Conservation (phyloP, 2,797 vertebrate species). For the Alcedo quadribrachys region DNA sequence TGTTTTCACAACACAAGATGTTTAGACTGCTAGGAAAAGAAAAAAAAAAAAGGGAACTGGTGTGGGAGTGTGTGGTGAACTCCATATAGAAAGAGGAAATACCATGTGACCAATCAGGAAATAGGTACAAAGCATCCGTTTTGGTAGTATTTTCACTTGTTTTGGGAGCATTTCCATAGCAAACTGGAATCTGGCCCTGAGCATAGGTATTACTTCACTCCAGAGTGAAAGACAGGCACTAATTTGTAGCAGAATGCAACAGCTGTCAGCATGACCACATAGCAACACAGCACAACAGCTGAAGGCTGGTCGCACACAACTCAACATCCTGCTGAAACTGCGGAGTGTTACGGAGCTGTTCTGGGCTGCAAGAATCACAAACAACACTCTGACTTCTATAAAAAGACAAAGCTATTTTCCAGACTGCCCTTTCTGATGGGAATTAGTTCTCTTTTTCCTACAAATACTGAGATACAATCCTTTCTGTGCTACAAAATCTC, state of each 20-base stretch:
- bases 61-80: constrained; percentile 8
- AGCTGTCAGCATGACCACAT: constrained; percentile 34
- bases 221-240: not conserved
- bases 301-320: not conserved
- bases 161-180: constrained; percentile 66
- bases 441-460: not conserved
- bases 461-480: not conserved
- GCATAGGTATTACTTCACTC: constrained; percentile 34
- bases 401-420: not conserved
- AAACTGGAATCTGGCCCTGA: constrained; percentile 18
- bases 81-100: constrained; percentile 63
- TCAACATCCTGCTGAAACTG: not conserved
- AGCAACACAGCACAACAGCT: constrained; percentile 38
- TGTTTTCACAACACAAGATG: not conserved
- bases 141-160: constrained; percentile 61
- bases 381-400: not conserved
- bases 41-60: not conserved
- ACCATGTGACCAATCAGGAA: constrained; percentile 27
- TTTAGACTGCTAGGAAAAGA: constrained; percentile 8
- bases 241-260: not conserved
- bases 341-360: not conserved
- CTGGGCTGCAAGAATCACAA: not conserved
- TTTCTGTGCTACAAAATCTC: not conserved
- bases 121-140: constrained; percentile 33
- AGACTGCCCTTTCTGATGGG: not conserved